Evolutionary conservation across 2,113 vertebrate species (phyloP).

Genomic region (Campylomormyrus tamandua): DNA sequence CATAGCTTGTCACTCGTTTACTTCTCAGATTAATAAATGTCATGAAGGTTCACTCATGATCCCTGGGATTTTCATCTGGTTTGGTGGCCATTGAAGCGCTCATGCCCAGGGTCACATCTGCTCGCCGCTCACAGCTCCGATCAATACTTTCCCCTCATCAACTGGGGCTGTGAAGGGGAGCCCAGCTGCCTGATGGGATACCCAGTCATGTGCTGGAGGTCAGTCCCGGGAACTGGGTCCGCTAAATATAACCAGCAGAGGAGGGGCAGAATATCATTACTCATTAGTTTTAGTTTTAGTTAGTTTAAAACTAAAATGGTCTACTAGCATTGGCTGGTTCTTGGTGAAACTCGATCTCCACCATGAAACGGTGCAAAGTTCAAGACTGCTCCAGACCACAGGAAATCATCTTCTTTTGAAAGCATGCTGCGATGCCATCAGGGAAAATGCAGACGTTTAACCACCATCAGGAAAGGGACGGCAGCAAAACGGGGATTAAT

Average conservation of each 20-base stretch:
- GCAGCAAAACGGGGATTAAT: not conserved
- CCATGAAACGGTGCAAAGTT: not conserved
- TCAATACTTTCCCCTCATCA: not conserved
- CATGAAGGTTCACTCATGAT: not conserved
- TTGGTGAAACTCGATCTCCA: too few species aligned
- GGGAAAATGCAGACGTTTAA: not conserved
- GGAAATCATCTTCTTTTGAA: not conserved
- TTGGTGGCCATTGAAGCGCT: not conserved
- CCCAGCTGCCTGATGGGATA: conserved; percentile 22
- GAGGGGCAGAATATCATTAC: not conserved
- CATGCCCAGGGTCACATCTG: not conserved
- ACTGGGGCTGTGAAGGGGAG: conserved; percentile 7
- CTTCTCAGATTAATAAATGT: not conserved
- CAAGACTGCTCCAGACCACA: not conserved
- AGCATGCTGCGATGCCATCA: not conserved
- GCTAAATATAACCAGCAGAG: not conserved
- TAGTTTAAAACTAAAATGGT: not conserved
- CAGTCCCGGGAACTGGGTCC: not conserved
- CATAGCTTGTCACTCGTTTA: not conserved
- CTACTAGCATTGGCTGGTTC: too few species aligned
- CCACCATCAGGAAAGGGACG: not conserved
- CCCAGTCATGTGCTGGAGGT: conserved; percentile 12
- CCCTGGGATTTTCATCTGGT: not conserved
- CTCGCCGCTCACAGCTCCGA: not conserved
- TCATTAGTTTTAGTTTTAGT: not conserved